These are phyloP conservation scores for Drosophila yakuba DNA, from an alignment of 1,140 invertebrate genomes.

Conservation along the genomic window DNA sequence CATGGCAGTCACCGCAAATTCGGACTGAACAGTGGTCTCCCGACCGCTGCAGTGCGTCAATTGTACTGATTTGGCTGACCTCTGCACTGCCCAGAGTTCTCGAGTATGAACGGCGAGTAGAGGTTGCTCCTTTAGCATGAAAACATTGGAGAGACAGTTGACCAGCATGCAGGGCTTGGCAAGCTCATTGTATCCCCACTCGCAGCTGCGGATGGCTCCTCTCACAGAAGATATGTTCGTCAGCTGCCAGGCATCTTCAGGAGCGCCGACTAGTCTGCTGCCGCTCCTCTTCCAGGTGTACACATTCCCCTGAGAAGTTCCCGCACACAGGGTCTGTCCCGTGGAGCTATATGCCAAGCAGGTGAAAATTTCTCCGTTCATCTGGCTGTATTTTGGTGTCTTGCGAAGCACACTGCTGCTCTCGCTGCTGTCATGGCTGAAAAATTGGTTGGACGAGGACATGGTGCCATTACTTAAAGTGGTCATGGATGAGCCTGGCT, in stretches of 20 bases:
- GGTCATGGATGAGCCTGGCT: constrained; percentile 23
- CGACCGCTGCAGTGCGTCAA: constrained; percentile 86
- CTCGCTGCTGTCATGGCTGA: constrained; percentile 60
- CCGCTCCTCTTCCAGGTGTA: constrained; percentile 92
- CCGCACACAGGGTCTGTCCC: constrained; percentile 91
- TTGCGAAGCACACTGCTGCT: constrained; percentile 48
- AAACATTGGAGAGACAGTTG: constrained; percentile 94
- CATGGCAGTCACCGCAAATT: constrained; percentile 92
- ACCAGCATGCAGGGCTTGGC: constrained; percentile 91
- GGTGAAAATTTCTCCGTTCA: constrained; percentile 88
- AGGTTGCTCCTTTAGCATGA: constrained; percentile 88
- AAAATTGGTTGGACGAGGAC: constrained; percentile 49
- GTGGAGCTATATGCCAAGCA: constrained; percentile 89
- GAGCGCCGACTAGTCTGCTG: constrained; percentile 58
- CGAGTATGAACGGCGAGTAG: constrained; percentile 86
- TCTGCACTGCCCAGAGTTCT: constrained; percentile 89
- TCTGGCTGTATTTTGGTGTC: constrained; percentile 48
- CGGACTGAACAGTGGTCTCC: constrained; percentile 88
- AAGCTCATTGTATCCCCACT: constrained; percentile 89
- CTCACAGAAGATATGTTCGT: constrained; percentile 87
- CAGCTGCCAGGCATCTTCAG: constrained; percentile 88
- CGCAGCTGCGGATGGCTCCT: constrained; percentile 90
- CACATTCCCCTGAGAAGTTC: constrained; percentile 95
- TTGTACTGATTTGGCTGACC: constrained; percentile 88
- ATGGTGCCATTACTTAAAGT: constrained; percentile 49